Evolutionary conservation across 2,113 vertebrate species (phyloP).

Genomic region (Sapayoa aenigma): DNA sequence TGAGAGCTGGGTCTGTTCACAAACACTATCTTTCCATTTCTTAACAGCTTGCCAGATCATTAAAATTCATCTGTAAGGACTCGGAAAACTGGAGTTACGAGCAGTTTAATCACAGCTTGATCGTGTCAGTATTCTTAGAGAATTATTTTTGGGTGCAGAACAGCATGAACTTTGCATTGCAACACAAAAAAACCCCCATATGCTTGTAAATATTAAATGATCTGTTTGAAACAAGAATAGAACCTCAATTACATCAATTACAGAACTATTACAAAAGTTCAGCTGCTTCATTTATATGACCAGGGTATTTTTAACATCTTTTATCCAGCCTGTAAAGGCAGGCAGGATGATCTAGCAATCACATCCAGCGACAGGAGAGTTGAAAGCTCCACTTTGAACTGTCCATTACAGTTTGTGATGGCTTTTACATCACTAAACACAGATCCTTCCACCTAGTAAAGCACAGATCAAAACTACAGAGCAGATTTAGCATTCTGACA

Average conservation of each 20-base stretch:
- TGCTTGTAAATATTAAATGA: slow-evolving; percentile 33
- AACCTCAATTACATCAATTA: slow-evolving; percentile 6
- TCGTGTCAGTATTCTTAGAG: slow-evolving; percentile 2
- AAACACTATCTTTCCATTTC: not conserved
- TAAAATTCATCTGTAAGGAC: not conserved
- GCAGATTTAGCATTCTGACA: not conserved
- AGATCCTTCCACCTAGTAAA: not conserved
- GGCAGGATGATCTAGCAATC: not conserved
- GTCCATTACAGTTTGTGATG: not conserved
- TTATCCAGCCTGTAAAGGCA: not conserved
- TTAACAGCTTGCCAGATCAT: slow-evolving; percentile 14
- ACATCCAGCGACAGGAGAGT: not conserved
- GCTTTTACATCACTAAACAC: not conserved
- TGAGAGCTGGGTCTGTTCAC: not conserved
- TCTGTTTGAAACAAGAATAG: not conserved
- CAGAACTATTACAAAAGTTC: not conserved
- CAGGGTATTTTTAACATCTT: slow-evolving; percentile 37
- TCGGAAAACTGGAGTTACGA: not conserved
- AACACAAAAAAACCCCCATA: not conserved
- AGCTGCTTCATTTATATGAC: not conserved
- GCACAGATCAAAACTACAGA: not conserved
- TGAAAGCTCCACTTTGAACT: not conserved
- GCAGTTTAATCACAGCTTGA: slow-evolving; percentile 32
- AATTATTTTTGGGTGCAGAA: slow-evolving; percentile 43
- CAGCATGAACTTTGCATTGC: not conserved